Percentiles rank a stretch among this genome's conserved stretches.
Conservation (phyloP, 2,797 vertebrate species). For the Hippocampus kuda region DNA sequence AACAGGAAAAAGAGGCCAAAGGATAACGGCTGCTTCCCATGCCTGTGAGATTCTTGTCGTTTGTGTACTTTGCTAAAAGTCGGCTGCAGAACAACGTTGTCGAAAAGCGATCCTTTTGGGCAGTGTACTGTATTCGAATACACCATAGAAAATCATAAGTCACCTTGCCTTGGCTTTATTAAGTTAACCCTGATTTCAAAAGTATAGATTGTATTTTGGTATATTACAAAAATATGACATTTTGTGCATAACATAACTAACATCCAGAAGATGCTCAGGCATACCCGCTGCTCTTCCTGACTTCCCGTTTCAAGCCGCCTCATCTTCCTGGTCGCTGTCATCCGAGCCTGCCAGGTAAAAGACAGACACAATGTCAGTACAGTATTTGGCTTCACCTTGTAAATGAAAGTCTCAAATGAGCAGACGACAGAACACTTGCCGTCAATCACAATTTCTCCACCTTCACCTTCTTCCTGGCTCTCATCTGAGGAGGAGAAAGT, state of each 20-base stretch:
- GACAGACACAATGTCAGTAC: slow-evolving; percentile 4
- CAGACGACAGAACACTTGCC: slow-evolving; percentile 41
- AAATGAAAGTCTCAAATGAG: neutral
- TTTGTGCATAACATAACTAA: slow-evolving; percentile 58
- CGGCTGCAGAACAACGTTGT: slow-evolving; percentile 2
- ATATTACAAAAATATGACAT: slow-evolving; percentile 39
- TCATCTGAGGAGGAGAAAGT: slow-evolving; percentile 57
- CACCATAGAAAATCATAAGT: slow-evolving; percentile 46
- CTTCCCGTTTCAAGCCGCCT: slow-evolving; percentile 45
- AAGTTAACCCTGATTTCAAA: slow-evolving; percentile 57
- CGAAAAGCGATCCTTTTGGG: neutral
- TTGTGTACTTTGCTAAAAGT: slow-evolving; percentile 3
- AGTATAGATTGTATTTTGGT: slow-evolving; percentile 31
- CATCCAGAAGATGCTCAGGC: slow-evolving; percentile 34
- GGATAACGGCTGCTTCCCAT: neutral
- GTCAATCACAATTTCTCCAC: slow-evolving; percentile 64
- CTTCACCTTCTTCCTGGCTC: slow-evolving; percentile 51
- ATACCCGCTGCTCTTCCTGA: slow-evolving; percentile 32
- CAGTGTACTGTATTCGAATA: neutral
- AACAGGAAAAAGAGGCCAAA: neutral
- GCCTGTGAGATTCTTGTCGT: neutral
- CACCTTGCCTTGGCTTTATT: slow-evolving; percentile 49
- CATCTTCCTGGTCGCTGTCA: slow-evolving; percentile 65
- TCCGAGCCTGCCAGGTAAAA: slow-evolving; percentile 54
- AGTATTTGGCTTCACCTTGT: neutral